phyloP scores from a whole-genome alignment of 2,797 vertebrate species.

The Malurus leucopterus region DNA sequence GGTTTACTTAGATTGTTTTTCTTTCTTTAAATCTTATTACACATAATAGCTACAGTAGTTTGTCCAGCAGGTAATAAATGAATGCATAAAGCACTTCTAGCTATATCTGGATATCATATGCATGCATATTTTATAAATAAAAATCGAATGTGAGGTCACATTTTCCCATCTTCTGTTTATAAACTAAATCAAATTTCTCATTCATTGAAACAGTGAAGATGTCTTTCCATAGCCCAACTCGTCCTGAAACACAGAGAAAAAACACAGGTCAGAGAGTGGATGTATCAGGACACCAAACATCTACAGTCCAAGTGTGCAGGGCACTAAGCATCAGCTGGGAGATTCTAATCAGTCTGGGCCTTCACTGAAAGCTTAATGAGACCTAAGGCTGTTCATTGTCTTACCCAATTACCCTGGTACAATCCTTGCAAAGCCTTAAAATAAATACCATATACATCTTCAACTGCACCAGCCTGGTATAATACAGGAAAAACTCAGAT shows the following conservation, averaged over 20 bases:
- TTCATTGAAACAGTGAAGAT: constrained; percentile 99
- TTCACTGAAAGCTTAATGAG: not conserved
- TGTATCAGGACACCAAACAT: not conserved
- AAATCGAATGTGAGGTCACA: constrained; percentile 94
- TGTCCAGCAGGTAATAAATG: constrained; percentile 69
- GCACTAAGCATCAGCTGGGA: not conserved
- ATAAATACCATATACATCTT: not conserved
- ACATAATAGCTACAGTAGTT: constrained; percentile 59
- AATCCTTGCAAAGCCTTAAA: not conserved
- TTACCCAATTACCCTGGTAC: not conserved
- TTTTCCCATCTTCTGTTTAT: constrained; percentile 97
- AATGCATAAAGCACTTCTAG: constrained; percentile 70
- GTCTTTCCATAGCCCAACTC: constrained; percentile 95
- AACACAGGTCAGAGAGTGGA: not conserved
- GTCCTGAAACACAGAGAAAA: constrained; percentile 76
- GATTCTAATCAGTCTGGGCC: not conserved
- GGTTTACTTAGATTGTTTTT: constrained; percentile 30
- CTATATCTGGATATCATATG: constrained; percentile 51
- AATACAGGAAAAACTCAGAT: not conserved
- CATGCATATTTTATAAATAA: constrained; percentile 82
- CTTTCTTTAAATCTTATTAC: constrained; percentile 42
- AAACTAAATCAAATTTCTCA: constrained; percentile 92
- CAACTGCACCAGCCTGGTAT: not conserved
- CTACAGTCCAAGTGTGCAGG: not conserved
- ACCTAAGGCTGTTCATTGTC: not conserved